A percentile compares a stretch with the other conserved stretches of the same genome.
Evolutionary conservation across 2,888 invertebrate genomes (phyloP).

Genomic region (Andricus curvator): DNA sequence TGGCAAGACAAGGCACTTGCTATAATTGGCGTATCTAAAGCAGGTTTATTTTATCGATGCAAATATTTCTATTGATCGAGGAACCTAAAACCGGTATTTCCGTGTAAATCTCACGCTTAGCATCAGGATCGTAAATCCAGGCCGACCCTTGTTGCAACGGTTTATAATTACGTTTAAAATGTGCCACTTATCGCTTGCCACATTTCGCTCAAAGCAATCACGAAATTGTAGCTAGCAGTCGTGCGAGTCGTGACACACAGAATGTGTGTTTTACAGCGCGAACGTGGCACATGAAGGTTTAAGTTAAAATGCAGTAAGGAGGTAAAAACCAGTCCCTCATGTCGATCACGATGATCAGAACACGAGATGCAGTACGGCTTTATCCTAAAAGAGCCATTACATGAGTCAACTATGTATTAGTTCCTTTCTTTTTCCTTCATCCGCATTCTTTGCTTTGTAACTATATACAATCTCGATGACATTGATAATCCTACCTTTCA

Average conservation of each 20-base stretch:
- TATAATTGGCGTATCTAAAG: slow-evolving; percentile 30
- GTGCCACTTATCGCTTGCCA: slow-evolving; percentile 35
- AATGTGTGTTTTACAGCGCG: slow-evolving; percentile 36
- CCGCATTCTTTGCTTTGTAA: slow-evolving; percentile 21
- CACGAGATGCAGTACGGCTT: slow-evolving; percentile 35
- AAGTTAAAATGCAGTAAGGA: slow-evolving; percentile 44
- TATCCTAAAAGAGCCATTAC: slow-evolving; percentile 31
- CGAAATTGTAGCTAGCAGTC: slow-evolving; percentile 16
- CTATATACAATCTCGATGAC: slow-evolving; percentile 12
- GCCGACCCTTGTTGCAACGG: slow-evolving; percentile 10
- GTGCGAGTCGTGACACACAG: slow-evolving; percentile 35
- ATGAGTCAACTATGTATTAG: slow-evolving; percentile 32
- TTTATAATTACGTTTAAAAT: slow-evolving; percentile 39
- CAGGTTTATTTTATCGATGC: not conserved
- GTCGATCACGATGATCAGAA: slow-evolving; percentile 52
- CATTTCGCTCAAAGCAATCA: slow-evolving; percentile 38
- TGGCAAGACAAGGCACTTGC: not conserved
- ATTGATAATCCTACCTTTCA: slow-evolving; percentile 18
- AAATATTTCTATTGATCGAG: slow-evolving; percentile 24
- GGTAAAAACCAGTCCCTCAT: slow-evolving; percentile 55
- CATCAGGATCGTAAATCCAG: slow-evolving; percentile 24
- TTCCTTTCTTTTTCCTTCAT: slow-evolving; percentile 28
- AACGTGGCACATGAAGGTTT: slow-evolving; percentile 27
- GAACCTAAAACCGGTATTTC: slow-evolving; percentile 35
- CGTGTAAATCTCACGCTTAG: slow-evolving; percentile 30